Conservation (phyloP, 2,888 invertebrate genomes). For the Lochmaea crataegi region DNA sequence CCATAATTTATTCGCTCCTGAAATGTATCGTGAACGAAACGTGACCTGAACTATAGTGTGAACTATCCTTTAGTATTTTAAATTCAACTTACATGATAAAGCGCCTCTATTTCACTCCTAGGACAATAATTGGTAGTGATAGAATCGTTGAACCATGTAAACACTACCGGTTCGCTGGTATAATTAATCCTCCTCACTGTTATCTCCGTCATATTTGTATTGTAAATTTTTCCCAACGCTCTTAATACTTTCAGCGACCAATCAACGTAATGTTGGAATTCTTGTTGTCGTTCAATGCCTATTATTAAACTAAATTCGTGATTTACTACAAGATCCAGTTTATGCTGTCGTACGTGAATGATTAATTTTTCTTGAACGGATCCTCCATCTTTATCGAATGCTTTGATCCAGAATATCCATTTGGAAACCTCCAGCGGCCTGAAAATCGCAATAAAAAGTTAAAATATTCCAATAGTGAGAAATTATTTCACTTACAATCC, state of each 20-base stretch:
- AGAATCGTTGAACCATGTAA: slow-evolving; percentile 89
- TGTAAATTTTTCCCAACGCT: slow-evolving; percentile 70
- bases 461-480: not conserved
- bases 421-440: slow-evolving; percentile 87
- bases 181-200: slow-evolving; percentile 76
- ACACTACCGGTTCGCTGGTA: slow-evolving; percentile 72
- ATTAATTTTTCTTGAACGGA: slow-evolving; percentile 79
- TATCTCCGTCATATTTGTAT: slow-evolving; percentile 72
- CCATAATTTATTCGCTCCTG: too few species aligned
- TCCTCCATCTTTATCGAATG: slow-evolving; percentile 81
- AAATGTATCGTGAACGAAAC: too few species aligned
- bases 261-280: slow-evolving; percentile 77
- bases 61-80: not conserved
- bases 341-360: slow-evolving; percentile 85
- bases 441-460: slow-evolving; percentile 34
- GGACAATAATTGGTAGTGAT: slow-evolving; percentile 84
- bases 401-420: slow-evolving; percentile 84
- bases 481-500: slow-evolving; percentile 78
- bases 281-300: slow-evolving; percentile 70
- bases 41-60: too few species aligned
- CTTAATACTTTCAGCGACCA: slow-evolving; percentile 81
- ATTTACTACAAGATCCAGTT: slow-evolving; percentile 80
- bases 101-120: slow-evolving; percentile 75
- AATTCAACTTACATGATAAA: slow-evolving; percentile 71
- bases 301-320: slow-evolving; percentile 83